Evolutionary conservation across 2,888 invertebrate genomes (phyloP), one percentile per base, ranked within the genome.

Genomic region (Opisthograptis luteolata): DNA sequence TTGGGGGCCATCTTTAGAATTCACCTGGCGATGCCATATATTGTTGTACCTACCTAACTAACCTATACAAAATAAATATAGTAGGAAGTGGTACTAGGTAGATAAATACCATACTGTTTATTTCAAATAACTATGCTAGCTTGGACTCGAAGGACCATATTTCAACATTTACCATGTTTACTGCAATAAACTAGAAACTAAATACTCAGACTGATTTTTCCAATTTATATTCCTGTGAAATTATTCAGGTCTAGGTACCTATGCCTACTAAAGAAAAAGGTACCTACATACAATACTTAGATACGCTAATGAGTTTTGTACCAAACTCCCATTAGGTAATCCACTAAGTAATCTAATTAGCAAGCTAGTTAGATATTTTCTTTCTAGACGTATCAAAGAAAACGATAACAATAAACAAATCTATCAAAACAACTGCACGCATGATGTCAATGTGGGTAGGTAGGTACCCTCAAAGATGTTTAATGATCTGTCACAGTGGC

Each of bases 1-100:
- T 61, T 58, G 48, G 42, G 24, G 54, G 60, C 60, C 60, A 46
- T 48, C 20, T 50, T 53, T 49, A 50, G 43, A 55, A 51, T 57
- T 47, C 55, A 60, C 57, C 31, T 34, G 19, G 20, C 34, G 3
- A 48, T 47, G 14, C 12, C 10, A 15, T 27, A 9, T 7, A 20
- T 30, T 31, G 37, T 24, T 20, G 34, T 41, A 12, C 37, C 15
- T 30, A 42, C 30, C 24, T 14, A 25, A 42, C 2, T 24, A 24
- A n/a, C n/a, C n/a, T n/a, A n/a, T n/a, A n/a, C n/a, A n/a, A n/a
- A n/a, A n/a, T n/a, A n/a, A n/a, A n/a, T n/a, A n/a, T n/a, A n/a
- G n/a, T n/a, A n/a, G n/a, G n/a, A n/a, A n/a, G n/a, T n/a, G n/a
- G n/a, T n/a, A n/a, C n/a, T n/a, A n/a, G n/a, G n/a, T n/a, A n/a